Conservation (phyloP, 2,888 invertebrate genomes). For the Scaptomyza caliginosa region DNA sequence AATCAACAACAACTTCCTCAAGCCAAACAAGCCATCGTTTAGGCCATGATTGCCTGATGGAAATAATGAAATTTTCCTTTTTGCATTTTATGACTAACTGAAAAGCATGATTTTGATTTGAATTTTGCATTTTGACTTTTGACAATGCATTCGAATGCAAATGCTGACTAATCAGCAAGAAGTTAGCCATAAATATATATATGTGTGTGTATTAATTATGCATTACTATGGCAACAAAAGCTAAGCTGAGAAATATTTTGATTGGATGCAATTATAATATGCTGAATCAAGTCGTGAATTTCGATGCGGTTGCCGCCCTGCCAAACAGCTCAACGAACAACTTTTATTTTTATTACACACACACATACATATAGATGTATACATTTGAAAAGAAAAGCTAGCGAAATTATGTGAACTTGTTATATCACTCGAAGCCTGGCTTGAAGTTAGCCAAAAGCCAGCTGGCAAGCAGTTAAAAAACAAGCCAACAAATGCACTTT, state of each 20-base stretch:
- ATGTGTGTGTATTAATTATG: constrained; percentile 59
- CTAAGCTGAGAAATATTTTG: constrained; percentile 50
- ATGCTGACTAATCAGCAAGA: constrained; percentile 48
- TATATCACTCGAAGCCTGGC: constrained; percentile 66
- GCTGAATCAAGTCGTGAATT: constrained; percentile 51
- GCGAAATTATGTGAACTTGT: constrained; percentile 69
- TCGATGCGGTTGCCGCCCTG: constrained; percentile 60
- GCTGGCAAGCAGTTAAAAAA: constrained; percentile 1
- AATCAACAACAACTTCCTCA: constrained; percentile 55
- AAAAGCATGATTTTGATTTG: neutral
- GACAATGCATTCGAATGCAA: constrained; percentile 39
- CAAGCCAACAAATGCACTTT: constrained; percentile 59
- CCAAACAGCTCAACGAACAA: constrained; percentile 35
- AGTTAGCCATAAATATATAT: constrained; percentile 19
- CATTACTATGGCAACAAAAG: constrained; percentile 53
- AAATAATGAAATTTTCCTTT: constrained; percentile 34
- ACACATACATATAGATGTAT: constrained; percentile 12
- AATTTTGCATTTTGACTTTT: constrained; percentile 12
- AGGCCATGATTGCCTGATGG: constrained; percentile 29
- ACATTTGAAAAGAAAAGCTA: constrained; percentile 62
- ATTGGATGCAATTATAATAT: constrained; percentile 53
- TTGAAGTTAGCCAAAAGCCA: constrained; percentile 11
- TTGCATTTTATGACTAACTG: constrained; percentile 4
- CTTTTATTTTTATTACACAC: constrained; percentile 39
- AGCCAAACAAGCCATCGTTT: constrained; percentile 34